These are phyloP conservation scores for Naso thynnoides DNA, from an alignment of 2,797 vertebrate species.

Conservation along the genomic window DNA sequence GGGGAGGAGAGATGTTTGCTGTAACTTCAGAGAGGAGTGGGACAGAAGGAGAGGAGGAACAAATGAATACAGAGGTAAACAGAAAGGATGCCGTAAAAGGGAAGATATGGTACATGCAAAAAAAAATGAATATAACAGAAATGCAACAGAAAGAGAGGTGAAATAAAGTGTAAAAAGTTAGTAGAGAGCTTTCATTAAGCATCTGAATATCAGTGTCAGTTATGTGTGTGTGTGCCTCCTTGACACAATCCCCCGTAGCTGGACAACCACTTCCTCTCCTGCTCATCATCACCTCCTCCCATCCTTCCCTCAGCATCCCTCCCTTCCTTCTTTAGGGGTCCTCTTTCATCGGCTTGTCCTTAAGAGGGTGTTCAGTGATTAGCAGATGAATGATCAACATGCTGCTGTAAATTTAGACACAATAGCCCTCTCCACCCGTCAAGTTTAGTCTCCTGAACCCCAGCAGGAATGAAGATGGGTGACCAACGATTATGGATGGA, in stretches of 20 bases:
- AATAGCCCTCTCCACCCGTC: background rate
- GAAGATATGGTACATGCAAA: slow-evolving; percentile 11
- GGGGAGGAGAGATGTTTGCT: slow-evolving; percentile 43
- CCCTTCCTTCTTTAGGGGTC: slow-evolving; percentile 29
- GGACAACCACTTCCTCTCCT: slow-evolving; percentile 39
- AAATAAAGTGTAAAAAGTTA: slow-evolving; percentile 31
- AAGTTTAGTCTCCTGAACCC: background rate
- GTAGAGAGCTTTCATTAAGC: slow-evolving; percentile 37
- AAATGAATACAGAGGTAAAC: slow-evolving; percentile 18
- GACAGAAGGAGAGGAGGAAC: slow-evolving; percentile 17
- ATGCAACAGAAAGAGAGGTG: slow-evolving; percentile 7
- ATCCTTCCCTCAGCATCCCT: slow-evolving; percentile 53
- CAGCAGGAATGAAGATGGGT: background rate
- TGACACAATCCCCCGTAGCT: slow-evolving; percentile 1
- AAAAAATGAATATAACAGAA: background rate
- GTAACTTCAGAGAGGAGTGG: slow-evolving; percentile 52
- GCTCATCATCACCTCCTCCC: slow-evolving; percentile 52
- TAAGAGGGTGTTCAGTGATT: background rate
- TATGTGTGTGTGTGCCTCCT: background rate
- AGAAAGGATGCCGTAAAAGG: slow-evolving; percentile 22
- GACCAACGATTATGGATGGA: background rate
- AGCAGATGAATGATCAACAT: background rate
- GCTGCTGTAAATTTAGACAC: background rate
- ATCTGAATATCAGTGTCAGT: slow-evolving; percentile 10
- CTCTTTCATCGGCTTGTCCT: slow-evolving; percentile 6